phyloP scores from a whole-genome alignment of 2,113 vertebrate genomes.

The Pristiophorus japonicus region DNA sequence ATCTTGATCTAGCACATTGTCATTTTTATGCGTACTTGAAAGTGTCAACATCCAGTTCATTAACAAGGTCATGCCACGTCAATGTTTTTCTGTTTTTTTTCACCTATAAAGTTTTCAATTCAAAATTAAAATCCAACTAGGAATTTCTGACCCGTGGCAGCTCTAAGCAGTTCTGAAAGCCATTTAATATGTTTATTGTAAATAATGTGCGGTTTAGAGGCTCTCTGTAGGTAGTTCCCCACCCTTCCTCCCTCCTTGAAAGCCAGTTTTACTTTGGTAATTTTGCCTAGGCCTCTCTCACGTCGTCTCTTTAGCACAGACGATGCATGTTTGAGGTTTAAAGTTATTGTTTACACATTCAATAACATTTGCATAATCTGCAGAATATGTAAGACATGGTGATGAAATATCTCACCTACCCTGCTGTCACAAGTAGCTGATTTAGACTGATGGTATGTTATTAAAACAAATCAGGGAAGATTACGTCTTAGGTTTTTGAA shows the following conservation, averaged over 20 bases:
- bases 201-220: conserved; percentile 8
- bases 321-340: not conserved
- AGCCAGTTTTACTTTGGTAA: not conserved
- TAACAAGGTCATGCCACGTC: not conserved
- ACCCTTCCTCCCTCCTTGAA: conserved; percentile 4
- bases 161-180: not conserved
- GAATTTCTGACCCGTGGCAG: not conserved
- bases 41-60: not conserved
- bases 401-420: not conserved
- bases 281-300: not conserved
- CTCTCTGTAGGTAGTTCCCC: not conserved
- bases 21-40: not conserved
- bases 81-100: not conserved
- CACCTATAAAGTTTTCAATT: not conserved
- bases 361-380: not conserved
- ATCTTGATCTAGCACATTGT: not conserved
- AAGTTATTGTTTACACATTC: not conserved
- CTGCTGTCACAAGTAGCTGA: not conserved
- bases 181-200: not conserved
- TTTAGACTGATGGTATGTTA: not conserved
- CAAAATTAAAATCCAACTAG: not conserved
- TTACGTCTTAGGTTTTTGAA: not conserved
- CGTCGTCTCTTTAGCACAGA: not conserved
- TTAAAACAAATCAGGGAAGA: not conserved
- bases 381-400: not conserved